phyloP scores from a whole-genome alignment of 23 tunicate genomes.

The Oikopleura dioica region DNA sequence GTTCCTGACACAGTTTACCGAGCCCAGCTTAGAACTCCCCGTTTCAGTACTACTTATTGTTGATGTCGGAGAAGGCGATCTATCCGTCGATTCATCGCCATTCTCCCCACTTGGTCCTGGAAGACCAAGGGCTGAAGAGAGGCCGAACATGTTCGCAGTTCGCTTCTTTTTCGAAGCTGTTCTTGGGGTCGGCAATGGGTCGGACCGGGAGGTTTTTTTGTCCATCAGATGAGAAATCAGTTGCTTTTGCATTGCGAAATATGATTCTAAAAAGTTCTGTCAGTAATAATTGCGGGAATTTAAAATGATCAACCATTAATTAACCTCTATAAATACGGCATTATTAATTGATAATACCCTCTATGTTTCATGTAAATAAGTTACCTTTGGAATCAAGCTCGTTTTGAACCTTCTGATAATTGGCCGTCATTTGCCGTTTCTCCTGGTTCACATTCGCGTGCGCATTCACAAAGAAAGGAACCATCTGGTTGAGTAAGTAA shows the following conservation, averaged over 20 bases:
- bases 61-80: too few species aligned
- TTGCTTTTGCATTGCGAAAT: slow-evolving; percentile 11
- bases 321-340: too few species aligned
- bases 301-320: too few species aligned
- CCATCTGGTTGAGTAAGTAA: not conserved
- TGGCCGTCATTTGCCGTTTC: not conserved
- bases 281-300: too few species aligned
- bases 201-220: not conserved
- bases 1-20: too few species aligned
- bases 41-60: too few species aligned
- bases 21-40: too few species aligned
- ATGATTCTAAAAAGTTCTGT: not conserved
- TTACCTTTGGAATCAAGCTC: not conserved
- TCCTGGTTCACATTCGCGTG: not conserved
- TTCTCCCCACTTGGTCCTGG: not conserved
- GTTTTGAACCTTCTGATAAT: not conserved
- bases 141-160: not conserved
- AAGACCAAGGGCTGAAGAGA: not conserved
- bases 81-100: too few species aligned
- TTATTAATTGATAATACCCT: too few species aligned
- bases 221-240: slow-evolving; percentile 1
- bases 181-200: not conserved
- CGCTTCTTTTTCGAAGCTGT: not conserved
- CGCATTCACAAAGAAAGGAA: not conserved
- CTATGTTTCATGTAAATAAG: too few species aligned